Evolutionary conservation across 2,888 invertebrate species (phyloP).

Genomic region (Drosophila parthenogenetica): DNA sequence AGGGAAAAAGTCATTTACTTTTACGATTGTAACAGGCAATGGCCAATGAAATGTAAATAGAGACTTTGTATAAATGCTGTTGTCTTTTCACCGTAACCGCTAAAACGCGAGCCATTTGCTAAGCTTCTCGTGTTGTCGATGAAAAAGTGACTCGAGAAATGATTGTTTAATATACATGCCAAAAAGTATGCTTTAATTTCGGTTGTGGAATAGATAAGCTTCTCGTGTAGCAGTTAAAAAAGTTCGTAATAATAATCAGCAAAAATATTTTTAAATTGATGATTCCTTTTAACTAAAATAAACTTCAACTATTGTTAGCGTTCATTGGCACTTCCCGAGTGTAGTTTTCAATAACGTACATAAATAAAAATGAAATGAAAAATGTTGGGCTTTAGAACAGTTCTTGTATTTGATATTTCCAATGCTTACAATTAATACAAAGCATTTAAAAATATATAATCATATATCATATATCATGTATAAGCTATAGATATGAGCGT

Average conservation of each 20-base stretch:
- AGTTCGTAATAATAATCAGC: neutral
- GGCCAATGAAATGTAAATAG: conserved; percentile 12
- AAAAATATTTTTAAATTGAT: too few relatives aligned
- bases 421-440: conserved; percentile 45
- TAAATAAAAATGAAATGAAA: neutral
- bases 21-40: too few relatives aligned
- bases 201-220: neutral
- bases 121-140: neutral
- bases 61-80: conserved; percentile 9
- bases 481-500: conserved; percentile 27
- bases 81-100: conserved; percentile 7
- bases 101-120: conserved; percentile 1
- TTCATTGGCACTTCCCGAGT: too few relatives aligned
- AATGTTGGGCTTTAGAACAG: conserved; percentile 48
- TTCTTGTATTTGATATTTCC: conserved; percentile 50
- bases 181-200: conserved; percentile 8
- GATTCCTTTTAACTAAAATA: too few relatives aligned
- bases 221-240: neutral
- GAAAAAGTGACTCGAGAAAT: neutral
- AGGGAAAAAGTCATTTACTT: too few relatives aligned
- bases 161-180: neutral
- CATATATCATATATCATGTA: conserved; percentile 21
- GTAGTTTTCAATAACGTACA: too few relatives aligned
- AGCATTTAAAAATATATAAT: conserved; percentile 20
- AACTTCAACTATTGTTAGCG: too few relatives aligned